Base-by-base conservation (phyloP, 1,140 invertebrate genomes). In the Atopsyche davidsoni region DNA sequence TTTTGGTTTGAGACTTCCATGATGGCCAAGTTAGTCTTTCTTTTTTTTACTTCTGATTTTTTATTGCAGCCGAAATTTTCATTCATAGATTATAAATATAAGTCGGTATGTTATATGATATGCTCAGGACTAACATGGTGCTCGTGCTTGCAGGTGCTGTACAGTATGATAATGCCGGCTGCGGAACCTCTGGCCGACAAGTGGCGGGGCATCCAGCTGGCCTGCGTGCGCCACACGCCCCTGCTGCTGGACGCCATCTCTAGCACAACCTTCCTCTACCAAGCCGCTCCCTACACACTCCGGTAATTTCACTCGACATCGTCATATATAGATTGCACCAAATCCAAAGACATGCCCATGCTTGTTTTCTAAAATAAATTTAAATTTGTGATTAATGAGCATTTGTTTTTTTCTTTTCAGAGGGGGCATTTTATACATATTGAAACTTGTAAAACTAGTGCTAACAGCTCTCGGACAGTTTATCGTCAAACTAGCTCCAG, bases 81-180 rank as follows among this genome's bases (percentile, higher is more conserved):
- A 6, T 6, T 6, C n/a, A 7, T 28, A 28, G 6, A n/a, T n/a
- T n/a, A n/a, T 28, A 6, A 6, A 28, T 28, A 28, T 28, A 28
- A 28, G n/a, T 7, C 24, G 24, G n/a, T n/a, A 28, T 28, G 24
- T 28, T 7, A 7, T 28, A 28, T 28, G 24, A 6, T 6, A 28
- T n/a, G n/a, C n/a, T n/a, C n/a, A n/a, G n/a, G n/a, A n/a, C n/a
- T n/a, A n/a, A n/a, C n/a, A n/a, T 40, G 11, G 18, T 19, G 4
- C 4, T 17, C 10, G 11, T 35, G 1, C 75, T 67, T 77, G 52
- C 69, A 94, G 81, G 91, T 95, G 35, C 70, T 93, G 38, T 95
- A 97, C 66, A 85, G 89, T 38, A 75, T 96, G 61, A 71, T 98
- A 25, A 93, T 98, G 83, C 94, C 94, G 11, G 89, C 92, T 7